Evolutionary conservation across 2,797 vertebrate genomes (phyloP), one percentile per base, ranked within the genome.

Genomic region (Syngnathus acus): DNA sequence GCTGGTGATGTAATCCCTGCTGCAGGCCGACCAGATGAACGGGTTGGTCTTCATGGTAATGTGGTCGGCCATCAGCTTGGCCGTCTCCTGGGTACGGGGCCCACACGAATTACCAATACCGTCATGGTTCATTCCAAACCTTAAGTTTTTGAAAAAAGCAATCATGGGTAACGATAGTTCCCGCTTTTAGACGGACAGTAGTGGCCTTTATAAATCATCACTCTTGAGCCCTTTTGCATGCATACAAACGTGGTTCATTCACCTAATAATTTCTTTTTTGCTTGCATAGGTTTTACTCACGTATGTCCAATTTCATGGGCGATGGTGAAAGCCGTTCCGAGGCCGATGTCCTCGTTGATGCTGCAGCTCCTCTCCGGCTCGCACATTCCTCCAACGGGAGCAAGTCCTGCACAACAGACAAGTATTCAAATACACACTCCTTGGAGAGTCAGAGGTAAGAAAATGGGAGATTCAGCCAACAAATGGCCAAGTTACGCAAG

Each of bases 1-100:
- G 89, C 94, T 97, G 89, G 95, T 97, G 89, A 99, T 99, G 86
- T 99, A 99, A 83, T 99, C 96, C 0, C 96, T 90, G 87, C 97
- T 98, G 78, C 97, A 99, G 0, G 95, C 93, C 0, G 96, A 98
- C 97, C 97, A 99, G 65, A 98, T 94, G 48, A 99, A 98, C 0
- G 97, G 97, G 86, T 98, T 99, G 45, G 96, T 99, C 87, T 98
- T 98, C 95, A 97, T 97, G 82, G 96, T 99, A 82, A 99, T 98
- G 86, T 99, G 96, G 67, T 96, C 96, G 0, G 97, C 97, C 97
- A 99, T 99, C 73, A 99, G 94, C 85, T 98, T 98, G 65, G 96
- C 96, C 0, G 94, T 97, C 86, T 99, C 97, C 83, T 97, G 97
- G 73, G 93, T 96, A 2, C 93, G 94, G 9, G 95, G 93, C 61